Evolutionary conservation across 2,113 vertebrate genomes (phyloP), one percentile per base, ranked within the genome.

Genomic region (Glareola pratincola): DNA sequence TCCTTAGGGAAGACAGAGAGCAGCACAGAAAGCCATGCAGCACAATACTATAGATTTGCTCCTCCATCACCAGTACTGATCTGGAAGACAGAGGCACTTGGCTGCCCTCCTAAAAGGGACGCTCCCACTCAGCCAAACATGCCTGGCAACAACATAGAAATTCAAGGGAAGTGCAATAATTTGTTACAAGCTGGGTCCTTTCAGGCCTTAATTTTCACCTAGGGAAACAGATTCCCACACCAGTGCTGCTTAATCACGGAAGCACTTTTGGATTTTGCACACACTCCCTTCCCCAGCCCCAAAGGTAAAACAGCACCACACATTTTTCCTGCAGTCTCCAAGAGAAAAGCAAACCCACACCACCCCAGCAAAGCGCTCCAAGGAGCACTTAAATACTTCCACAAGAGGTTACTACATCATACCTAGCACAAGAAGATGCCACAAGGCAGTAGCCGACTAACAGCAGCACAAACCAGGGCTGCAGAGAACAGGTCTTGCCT

Each of bases 261-360:
- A 96, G 48, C n/a, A 20, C 7, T 84, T 53, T 8, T 11, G 2
- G 8, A 30, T 71, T 92, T 68, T 56, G 9, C 14, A 20, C 6
- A 26, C 51, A 43, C 10, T 4, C n/a, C 14, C 30, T 29, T 2
- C 15, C 12, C 18, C 29, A 0, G 14, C 27, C 20, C 7, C 4
- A 9, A 53, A 37, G 12, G 27, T n/a, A 41, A 67, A 77, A 73
- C 5, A 64, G 19, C n/a, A 37, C 8, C 36, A 53, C 16, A 7
- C 4, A 9, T 8, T 56, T 79, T 86, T 75, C 17, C 68, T 74
- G 34, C 22, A 23, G 5, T 39, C 9, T 54, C 21, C 14, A 53
- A 45, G 10, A 66, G 9, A 57, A 76, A 73, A 54, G 5, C 27
- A 77, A 91, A 57, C 20, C 14, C 27, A 36, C 17, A 5, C 2